These are phyloP conservation scores for Neogale vison DNA, from an alignment of 2,113 vertebrate species.

Conservation along the genomic window DNA sequence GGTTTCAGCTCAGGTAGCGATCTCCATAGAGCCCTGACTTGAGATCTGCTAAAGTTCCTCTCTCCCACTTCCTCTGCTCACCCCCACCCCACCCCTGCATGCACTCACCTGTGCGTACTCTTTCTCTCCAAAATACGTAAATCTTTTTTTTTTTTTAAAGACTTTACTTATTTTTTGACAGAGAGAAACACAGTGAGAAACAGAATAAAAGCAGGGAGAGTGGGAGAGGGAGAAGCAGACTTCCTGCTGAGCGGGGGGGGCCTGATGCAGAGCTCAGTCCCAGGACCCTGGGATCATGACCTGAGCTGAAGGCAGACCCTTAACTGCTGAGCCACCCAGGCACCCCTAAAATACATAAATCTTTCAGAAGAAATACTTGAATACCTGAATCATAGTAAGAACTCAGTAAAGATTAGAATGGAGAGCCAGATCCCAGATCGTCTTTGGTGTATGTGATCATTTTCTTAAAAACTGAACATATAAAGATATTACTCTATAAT, in stretches of 20 bases:
- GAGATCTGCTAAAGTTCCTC: not conserved
- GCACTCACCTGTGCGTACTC: not conserved
- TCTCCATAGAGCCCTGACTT: not conserved
- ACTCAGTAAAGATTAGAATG: not conserved
- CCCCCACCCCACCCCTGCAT: no score
- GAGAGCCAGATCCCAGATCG: not conserved
- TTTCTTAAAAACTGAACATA: slow-evolving; percentile 29
- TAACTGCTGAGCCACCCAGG: no score
- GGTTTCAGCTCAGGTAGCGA: not conserved
- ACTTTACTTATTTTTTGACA: no score
- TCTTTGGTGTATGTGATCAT: not conserved
- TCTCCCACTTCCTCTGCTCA: not conserved
- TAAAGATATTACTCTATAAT: not conserved
- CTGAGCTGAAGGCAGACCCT: no score
- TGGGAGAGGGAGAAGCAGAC: no score
- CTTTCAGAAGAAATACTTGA: not conserved
- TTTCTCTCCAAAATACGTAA: not conserved
- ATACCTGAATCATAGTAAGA: not conserved
- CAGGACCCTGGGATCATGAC: no score
- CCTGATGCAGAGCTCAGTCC: no score
- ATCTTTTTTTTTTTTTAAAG: not conserved
- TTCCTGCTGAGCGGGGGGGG: no score
- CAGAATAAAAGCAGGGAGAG: no score
- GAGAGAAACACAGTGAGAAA: no score
- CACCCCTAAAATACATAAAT: no score